Evolutionary conservation across 35 echinoderm and acorn worm genomes (phyloP).

Genomic region (Acanthaster planci): DNA sequence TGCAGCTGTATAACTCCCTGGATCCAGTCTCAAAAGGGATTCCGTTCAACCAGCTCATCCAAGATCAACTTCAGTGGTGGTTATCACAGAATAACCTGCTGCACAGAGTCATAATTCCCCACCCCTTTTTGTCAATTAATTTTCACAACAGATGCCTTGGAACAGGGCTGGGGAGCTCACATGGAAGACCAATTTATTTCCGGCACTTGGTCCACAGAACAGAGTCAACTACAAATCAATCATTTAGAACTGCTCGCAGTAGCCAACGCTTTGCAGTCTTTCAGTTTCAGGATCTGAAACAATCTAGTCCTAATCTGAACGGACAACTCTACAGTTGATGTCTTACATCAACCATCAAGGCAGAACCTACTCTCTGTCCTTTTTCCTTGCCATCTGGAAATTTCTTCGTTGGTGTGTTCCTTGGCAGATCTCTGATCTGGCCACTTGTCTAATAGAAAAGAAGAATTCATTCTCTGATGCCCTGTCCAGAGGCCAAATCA

Average conservation of each 20-base stretch:
- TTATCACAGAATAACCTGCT: background rate
- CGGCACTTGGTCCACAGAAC: background rate
- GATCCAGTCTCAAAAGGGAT: background rate
- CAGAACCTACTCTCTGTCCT: background rate
- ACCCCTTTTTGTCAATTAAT: background rate
- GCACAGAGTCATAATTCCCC: background rate
- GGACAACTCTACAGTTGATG: conserved; percentile 16
- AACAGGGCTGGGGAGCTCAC: background rate
- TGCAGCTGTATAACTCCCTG: too few relatives aligned
- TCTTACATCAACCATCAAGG: conserved; percentile 1
- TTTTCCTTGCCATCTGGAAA: background rate
- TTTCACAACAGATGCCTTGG: background rate
- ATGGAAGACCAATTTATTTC: background rate
- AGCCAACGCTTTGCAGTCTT: background rate
- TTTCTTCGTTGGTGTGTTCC: conserved; percentile 13
- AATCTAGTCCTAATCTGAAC: background rate
- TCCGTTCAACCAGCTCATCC: background rate
- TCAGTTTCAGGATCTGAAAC: background rate
- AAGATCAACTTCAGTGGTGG: conserved; percentile 7
- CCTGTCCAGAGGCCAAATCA: conserved; percentile 12
- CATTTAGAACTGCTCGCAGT: background rate
- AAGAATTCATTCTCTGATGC: conserved; percentile 27
- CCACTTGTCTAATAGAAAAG: conserved; percentile 6
- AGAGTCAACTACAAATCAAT: background rate
- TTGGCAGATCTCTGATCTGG: background rate